Conservation (phyloP, 2,797 vertebrate species). For the Balearica regulorum region DNA sequence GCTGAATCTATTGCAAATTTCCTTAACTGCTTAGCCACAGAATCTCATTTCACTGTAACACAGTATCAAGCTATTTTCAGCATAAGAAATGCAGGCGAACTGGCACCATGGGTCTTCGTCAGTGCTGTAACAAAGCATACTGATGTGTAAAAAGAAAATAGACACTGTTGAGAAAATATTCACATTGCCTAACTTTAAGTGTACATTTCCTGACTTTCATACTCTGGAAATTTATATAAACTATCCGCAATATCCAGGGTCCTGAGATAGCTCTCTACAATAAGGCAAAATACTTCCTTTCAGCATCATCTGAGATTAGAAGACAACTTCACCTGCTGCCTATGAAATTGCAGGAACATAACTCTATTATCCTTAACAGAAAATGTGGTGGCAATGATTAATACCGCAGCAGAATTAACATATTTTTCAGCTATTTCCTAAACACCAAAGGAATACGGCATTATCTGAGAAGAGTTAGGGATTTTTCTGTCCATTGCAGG, state of each 20-base stretch:
- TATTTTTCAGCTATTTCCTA: neutral
- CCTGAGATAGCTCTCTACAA: neutral
- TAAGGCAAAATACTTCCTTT: neutral
- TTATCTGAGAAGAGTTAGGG: neutral
- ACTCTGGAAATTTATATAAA: neutral
- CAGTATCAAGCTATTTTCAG: neutral
- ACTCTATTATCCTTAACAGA: neutral
- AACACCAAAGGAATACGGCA: neutral
- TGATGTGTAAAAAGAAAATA: neutral
- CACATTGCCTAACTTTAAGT: neutral
- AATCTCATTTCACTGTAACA: neutral
- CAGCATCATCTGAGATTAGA: neutral
- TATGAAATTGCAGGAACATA: neutral
- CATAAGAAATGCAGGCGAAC: neutral
- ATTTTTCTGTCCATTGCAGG: neutral
- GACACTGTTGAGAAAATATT: neutral
- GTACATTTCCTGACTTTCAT: neutral
- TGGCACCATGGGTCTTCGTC: neutral
- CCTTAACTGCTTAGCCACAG: neutral
- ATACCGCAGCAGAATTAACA: neutral
- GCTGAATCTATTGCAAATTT: neutral
- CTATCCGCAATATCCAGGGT: neutral
- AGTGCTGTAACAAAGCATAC: neutral
- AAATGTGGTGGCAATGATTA: neutral
- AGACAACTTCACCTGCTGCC: neutral